Percentiles rank a stretch among this genome's conserved stretches.
These are phyloP conservation scores for Fratercula arctica DNA, from an alignment of 2,797 vertebrate species.

Conservation along the genomic window DNA sequence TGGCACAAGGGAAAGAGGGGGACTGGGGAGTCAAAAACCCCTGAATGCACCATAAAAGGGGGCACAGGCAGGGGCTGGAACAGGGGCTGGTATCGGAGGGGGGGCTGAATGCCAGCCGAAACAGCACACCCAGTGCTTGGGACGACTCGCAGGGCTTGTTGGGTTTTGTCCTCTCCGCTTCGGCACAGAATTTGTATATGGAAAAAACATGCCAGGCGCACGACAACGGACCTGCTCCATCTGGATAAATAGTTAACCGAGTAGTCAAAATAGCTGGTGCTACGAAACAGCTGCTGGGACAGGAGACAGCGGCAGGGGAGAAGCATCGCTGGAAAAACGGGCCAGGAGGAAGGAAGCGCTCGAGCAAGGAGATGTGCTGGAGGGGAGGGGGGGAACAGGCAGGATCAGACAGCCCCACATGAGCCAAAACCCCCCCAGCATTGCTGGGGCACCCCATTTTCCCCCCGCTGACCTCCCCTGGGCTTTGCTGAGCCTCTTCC, in stretches of 20 bases:
- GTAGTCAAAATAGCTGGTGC: constrained; percentile 49
- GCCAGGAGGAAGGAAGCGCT: constrained; percentile 7
- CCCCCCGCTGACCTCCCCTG: neutral
- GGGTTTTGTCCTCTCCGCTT: neutral
- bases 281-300: constrained; percentile 46
- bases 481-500: neutral
- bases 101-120: accelerated
- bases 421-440: neutral
- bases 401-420: accelerated
- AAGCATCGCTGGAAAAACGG: neutral
- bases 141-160: neutral
- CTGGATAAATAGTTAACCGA: constrained; percentile 62
- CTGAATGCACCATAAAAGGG: accelerated
- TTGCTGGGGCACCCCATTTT: neutral
- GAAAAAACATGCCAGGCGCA: constrained; percentile 33
- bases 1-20: accelerated
- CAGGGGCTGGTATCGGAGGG: too few species aligned
- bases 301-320: neutral
- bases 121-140: accelerated
- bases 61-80: neutral
- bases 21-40: accelerated
- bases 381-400: neutral
- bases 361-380: neutral
- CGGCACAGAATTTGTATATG: constrained; percentile 49
- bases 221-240: constrained; percentile 13